These are phyloP conservation scores for Whitmania pigra DNA, from an alignment of 1,140 invertebrate genomes.

Conservation along the genomic window DNA sequence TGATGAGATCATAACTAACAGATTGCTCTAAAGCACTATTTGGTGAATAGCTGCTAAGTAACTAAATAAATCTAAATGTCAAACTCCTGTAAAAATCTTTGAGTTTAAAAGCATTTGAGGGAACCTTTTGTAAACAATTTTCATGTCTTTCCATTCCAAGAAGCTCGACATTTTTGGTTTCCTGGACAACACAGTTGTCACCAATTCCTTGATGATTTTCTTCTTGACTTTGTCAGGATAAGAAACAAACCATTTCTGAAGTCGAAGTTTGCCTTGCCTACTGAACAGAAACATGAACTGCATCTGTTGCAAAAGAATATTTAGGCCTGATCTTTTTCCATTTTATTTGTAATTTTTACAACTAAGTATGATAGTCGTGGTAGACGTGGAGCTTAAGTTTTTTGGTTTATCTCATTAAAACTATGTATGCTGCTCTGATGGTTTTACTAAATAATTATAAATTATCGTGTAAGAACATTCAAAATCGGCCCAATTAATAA, in stretches of 20 bases:
- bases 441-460: neutral
- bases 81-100: neutral
- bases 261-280: constrained; percentile 89
- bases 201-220: constrained; percentile 92
- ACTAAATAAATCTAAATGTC: no score
- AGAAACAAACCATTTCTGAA: constrained; percentile 92
- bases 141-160: constrained; percentile 96
- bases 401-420: no score
- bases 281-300: constrained; percentile 98
- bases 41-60: no score
- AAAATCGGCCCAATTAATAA: no score
- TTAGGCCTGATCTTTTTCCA: neutral
- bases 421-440: no score
- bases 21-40: no score
- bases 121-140: constrained; percentile 96
- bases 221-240: constrained; percentile 64
- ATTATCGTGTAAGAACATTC: neutral
- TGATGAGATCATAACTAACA: neutral
- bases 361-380: no score
- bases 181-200: constrained; percentile 85
- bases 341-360: no score
- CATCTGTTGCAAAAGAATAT: constrained; percentile 56
- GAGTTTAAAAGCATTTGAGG: neutral
- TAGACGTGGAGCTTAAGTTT: no score
- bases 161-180: constrained; percentile 99